Evolutionary conservation across 2,888 invertebrate genomes (phyloP).

Genomic region (Drosophila tanythrix): DNA sequence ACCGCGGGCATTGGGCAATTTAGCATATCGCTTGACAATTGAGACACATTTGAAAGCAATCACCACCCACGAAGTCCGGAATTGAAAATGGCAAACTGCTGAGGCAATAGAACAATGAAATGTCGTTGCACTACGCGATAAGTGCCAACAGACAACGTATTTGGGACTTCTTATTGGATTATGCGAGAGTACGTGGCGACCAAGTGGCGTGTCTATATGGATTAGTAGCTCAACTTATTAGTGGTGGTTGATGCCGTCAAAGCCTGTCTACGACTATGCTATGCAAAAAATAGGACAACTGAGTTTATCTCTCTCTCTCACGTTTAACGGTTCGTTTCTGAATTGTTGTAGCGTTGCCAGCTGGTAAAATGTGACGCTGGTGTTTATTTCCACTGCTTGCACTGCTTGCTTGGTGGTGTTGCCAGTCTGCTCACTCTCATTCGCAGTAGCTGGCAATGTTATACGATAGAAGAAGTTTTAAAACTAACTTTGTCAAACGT

Average conservation of each 20-base stretch:
- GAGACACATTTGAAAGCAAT: constrained; percentile 26
- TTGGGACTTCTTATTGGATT: constrained; percentile 69
- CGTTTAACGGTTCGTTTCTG: constrained; percentile 23
- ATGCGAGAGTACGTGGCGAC: constrained; percentile 39
- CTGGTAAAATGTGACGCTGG: too few species aligned
- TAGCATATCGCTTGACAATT: constrained; percentile 46
- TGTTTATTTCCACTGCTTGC: constrained; percentile 23
- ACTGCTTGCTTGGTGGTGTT: background rate
- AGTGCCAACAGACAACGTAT: constrained; percentile 16
- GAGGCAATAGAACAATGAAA: constrained; percentile 74
- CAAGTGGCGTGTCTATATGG: constrained; percentile 61
- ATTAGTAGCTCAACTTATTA: constrained; percentile 56
- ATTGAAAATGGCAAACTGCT: constrained; percentile 44
- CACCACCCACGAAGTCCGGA: constrained; percentile 38
- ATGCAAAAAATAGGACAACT: constrained; percentile 27
- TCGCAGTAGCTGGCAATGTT: constrained; percentile 4
- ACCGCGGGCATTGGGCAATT: constrained; percentile 14
- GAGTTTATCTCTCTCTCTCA: background rate
- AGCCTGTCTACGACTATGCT: constrained; percentile 48
- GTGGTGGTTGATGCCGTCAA: constrained; percentile 32
- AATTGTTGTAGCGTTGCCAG: constrained; percentile 10
- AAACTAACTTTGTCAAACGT: rapidly evolving
- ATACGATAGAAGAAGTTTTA: rapidly evolving
- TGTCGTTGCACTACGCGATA: constrained; percentile 51
- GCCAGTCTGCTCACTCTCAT: background rate